A percentile compares a stretch with the other conserved stretches of the same genome.
These are phyloP conservation scores for Penaeus monodon DNA, from an alignment of 2,888 invertebrate genomes.

Conservation along the genomic window DNA sequence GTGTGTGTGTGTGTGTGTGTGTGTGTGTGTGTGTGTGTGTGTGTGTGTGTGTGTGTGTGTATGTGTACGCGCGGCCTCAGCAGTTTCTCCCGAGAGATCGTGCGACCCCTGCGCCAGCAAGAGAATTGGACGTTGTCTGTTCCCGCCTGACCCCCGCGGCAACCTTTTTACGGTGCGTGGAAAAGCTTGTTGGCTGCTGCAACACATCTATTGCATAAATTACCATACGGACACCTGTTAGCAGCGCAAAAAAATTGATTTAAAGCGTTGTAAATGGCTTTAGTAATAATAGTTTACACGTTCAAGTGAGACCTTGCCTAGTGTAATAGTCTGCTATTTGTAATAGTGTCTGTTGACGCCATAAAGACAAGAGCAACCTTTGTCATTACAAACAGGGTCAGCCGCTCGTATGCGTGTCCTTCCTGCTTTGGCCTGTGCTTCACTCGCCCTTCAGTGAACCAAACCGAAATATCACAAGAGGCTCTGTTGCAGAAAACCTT, in stretches of 20 bases:
- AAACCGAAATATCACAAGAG: too few species aligned
- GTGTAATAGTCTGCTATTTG: slow-evolving; percentile 5
- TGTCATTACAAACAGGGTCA: not conserved
- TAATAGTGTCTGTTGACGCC: slow-evolving; percentile 7
- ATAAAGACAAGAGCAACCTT: too few species aligned
- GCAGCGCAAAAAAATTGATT: slow-evolving; percentile 27
- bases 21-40: too few species aligned
- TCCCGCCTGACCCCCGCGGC: not conserved
- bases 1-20: too few species aligned
- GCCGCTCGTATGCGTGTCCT: too few species aligned
- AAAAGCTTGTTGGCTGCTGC: not conserved
- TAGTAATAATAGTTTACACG: slow-evolving; percentile 21
- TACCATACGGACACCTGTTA: slow-evolving; percentile 39
- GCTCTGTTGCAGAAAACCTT: too few species aligned
- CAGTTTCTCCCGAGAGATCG: too few species aligned
- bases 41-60: too few species aligned
- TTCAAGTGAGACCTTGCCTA: not conserved
- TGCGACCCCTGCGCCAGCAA: too few species aligned
- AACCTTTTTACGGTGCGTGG: slow-evolving; percentile 11
- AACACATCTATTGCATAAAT: slow-evolving; percentile 31
- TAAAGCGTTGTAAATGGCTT: slow-evolving; percentile 33
- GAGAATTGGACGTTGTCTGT: not conserved
- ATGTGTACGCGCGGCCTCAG: too few species aligned
- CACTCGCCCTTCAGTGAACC: too few species aligned
- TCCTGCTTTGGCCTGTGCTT: too few species aligned